phyloP scores from a whole-genome alignment of 1,140 invertebrate species.

The Pseudomyrmex dendroicus region DNA sequence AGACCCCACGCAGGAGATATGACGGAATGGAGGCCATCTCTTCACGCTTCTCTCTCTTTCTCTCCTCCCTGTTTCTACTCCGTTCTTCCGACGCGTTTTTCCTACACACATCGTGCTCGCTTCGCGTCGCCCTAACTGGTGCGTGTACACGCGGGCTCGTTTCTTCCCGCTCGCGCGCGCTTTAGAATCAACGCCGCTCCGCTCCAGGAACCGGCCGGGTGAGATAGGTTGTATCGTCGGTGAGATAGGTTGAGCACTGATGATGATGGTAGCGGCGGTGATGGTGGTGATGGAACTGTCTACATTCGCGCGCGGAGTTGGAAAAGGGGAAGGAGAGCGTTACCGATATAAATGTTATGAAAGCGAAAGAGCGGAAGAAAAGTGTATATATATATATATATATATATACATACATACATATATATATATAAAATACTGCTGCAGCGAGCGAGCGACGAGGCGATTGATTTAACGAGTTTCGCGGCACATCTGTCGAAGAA shows the following conservation, averaged over 20 bases:
- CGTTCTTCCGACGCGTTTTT: slow-evolving; percentile 10
- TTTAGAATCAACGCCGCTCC: slow-evolving; percentile 78
- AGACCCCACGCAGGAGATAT: slow-evolving; percentile 75
- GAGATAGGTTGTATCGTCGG: slow-evolving; percentile 76
- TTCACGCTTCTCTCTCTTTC: slow-evolving; percentile 47
- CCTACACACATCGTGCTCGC: slow-evolving; percentile 11
- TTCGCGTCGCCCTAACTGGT: slow-evolving; percentile 20
- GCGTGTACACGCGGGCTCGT: not conserved
- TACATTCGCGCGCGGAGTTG: slow-evolving; percentile 20
- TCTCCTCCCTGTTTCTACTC: slow-evolving; percentile 21
- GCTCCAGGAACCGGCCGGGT: slow-evolving; percentile 77
- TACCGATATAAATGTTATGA: slow-evolving; percentile 70
- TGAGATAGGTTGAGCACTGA: slow-evolving; percentile 62
- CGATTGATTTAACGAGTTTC: slow-evolving; percentile 69
- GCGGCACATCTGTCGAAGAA: slow-evolving; percentile 50
- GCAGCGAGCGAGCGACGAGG: slow-evolving; percentile 16
- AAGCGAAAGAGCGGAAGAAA: not conserved
- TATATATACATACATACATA: too few relatives aligned
- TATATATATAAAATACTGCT: too few relatives aligned
- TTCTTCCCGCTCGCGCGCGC: slow-evolving; percentile 69
- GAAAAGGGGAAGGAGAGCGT: not conserved
- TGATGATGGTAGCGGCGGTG: slow-evolving; percentile 63
- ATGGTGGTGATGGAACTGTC: not conserved
- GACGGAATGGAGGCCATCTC: slow-evolving; percentile 73
- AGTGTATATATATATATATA: too few relatives aligned